These are phyloP conservation scores for Daphoenositta chrysoptera DNA, from an alignment of 2,113 vertebrate genomes.

Conservation along the genomic window DNA sequence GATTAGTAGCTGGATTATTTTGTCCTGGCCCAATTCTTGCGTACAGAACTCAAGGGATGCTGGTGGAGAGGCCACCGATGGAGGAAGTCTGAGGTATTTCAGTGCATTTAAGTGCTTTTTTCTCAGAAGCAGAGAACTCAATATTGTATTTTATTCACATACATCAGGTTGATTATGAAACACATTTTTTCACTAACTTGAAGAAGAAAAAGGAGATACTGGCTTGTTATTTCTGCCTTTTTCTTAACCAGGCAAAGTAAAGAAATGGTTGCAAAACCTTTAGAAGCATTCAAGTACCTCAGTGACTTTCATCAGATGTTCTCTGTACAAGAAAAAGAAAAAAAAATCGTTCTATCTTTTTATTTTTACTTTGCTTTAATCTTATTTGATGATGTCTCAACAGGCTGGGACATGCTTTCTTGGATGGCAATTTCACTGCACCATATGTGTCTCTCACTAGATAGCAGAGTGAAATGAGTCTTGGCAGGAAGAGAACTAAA, in stretches of 20 bases:
- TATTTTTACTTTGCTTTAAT: slow-evolving; percentile 98
- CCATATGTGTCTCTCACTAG: slow-evolving; percentile 96
- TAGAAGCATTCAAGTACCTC: slow-evolving; percentile 81
- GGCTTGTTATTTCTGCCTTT: slow-evolving; percentile 68
- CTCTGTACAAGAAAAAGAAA: slow-evolving; percentile 79
- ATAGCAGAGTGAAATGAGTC: slow-evolving; percentile 91
- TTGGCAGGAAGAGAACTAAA: slow-evolving; percentile 90
- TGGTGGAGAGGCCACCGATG: background rate
- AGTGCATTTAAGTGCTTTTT: slow-evolving; percentile 29
- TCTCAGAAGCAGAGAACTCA: slow-evolving; percentile 50
- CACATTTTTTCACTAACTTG: slow-evolving; percentile 61
- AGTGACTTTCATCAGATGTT: slow-evolving; percentile 88
- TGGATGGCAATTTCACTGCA: slow-evolving; percentile 97
- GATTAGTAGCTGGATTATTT: background rate
- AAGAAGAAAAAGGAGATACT: slow-evolving; percentile 67
- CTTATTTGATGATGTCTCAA: slow-evolving; percentile 99
- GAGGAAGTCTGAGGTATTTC: background rate
- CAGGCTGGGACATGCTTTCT: slow-evolving; percentile 97
- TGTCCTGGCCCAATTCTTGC: background rate
- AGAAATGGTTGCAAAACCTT: slow-evolving; percentile 80
- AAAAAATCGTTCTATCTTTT: slow-evolving; percentile 88
- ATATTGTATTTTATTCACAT: slow-evolving; percentile 72
- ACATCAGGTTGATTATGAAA: slow-evolving; percentile 73
- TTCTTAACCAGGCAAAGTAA: slow-evolving; percentile 78
- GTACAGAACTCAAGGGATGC: background rate